Evolutionary conservation across 2,113 vertebrate genomes (phyloP).

Genomic region (Prionailurus bengalensis): DNA sequence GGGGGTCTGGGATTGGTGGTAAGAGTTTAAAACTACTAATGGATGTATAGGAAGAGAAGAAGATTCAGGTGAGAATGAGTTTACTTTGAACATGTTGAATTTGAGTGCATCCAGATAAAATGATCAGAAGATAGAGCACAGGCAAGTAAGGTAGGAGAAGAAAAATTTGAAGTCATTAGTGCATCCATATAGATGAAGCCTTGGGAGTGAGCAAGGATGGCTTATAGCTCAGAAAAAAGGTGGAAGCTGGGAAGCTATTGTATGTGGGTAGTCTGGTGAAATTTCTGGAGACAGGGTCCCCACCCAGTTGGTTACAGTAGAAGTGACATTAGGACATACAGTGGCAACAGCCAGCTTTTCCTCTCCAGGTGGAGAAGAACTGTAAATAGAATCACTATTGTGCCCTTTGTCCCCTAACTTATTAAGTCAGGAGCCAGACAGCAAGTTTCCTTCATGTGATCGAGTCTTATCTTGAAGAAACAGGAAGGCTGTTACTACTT

Average conservation of each 20-base stretch:
- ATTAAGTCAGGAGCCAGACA: neutral
- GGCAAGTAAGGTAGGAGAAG: neutral
- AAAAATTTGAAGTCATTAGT: neutral
- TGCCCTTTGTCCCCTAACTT: neutral
- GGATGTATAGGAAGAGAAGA: neutral
- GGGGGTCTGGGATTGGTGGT: neutral
- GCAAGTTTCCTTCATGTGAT: neutral
- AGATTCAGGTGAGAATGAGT: neutral
- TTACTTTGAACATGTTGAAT: neutral
- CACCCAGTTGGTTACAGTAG: neutral
- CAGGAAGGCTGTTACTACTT: neutral
- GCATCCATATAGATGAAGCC: neutral
- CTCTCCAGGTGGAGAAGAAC: neutral
- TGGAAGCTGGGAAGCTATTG: neutral
- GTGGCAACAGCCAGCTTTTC: neutral
- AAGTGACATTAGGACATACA: neutral
- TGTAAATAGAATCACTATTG: neutral
- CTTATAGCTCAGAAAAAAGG: neutral
- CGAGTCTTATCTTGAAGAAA: neutral
- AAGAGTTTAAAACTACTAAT: neutral
- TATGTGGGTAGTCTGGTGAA: neutral
- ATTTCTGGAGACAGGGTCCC: neutral
- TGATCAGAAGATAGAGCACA: neutral
- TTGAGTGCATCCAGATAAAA: neutral
- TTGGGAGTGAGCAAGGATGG: neutral